Conservation (phyloP, 2,888 invertebrate genomes). For the Melitaea athalia region DNA sequence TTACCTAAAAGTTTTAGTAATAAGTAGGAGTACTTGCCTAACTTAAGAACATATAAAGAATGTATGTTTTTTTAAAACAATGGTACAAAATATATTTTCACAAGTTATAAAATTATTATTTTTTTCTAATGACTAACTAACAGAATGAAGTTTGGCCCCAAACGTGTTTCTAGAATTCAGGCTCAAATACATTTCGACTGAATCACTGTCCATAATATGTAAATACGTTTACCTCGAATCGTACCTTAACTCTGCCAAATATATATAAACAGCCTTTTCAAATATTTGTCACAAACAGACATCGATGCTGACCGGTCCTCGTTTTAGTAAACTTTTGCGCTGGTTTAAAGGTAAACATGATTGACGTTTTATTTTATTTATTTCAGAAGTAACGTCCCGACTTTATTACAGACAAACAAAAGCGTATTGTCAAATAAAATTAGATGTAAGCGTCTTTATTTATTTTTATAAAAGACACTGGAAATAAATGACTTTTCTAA, state of each 20-base stretch:
- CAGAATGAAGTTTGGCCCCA: neutral
- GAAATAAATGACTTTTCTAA: no score
- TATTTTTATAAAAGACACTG: no score
- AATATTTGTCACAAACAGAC: slow-evolving; percentile 7
- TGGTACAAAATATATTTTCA: no score
- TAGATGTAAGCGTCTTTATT: no score
- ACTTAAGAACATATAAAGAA: no score
- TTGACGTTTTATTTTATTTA: slow-evolving; percentile 1
- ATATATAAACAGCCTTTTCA: neutral
- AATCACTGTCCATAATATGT: neutral
- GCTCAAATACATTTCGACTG: neutral
- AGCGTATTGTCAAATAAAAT: no score
- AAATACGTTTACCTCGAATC: neutral
- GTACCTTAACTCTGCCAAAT: neutral
- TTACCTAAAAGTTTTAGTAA: no score
- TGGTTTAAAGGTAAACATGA: neutral
- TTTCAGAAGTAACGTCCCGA: neutral
- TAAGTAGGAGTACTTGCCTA: no score
- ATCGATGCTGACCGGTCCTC: neutral
- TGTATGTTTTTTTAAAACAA: no score
- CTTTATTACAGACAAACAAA: no score
- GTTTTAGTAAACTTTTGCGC: neutral
- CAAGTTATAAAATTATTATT: no score
- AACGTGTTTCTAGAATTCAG: neutral
- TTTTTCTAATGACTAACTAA: no score